Evolutionary conservation across 2,888 invertebrate genomes (phyloP).

Genomic region (Pseudococcus viburni): DNA sequence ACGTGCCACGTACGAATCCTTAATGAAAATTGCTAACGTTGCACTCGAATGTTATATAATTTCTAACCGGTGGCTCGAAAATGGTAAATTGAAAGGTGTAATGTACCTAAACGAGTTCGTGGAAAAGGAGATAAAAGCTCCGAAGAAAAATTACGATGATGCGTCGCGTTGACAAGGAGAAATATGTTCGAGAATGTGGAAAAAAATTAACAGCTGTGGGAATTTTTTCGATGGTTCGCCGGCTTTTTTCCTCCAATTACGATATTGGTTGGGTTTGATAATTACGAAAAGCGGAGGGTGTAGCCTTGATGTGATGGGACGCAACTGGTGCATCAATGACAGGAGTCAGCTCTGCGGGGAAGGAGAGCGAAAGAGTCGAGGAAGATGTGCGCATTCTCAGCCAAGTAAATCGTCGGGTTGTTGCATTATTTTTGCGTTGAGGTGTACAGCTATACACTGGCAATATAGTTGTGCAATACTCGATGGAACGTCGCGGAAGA

Average conservation of each 20-base stretch:
- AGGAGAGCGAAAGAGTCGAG: background rate
- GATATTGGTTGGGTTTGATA: too few species aligned
- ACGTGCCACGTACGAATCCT: background rate
- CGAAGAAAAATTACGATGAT: too few species aligned
- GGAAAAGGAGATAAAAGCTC: too few species aligned
- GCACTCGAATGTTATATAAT: background rate
- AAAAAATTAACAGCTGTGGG: background rate
- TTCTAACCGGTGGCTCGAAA: background rate
- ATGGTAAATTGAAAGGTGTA: background rate
- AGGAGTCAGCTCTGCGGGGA: background rate
- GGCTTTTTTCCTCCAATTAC: too few species aligned
- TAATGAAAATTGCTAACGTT: background rate
- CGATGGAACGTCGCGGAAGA: background rate
- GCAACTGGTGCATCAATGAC: constrained; percentile 5
- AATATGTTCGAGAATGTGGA: too few species aligned
- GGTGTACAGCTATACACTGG: background rate
- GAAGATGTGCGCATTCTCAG: background rate
- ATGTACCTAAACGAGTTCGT: too few species aligned
- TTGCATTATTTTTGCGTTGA: constrained; percentile 14
- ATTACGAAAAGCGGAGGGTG: too few species aligned
- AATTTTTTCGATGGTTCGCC: too few species aligned
- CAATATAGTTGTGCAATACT: too few species aligned
- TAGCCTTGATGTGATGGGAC: background rate
- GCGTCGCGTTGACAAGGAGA: too few species aligned
- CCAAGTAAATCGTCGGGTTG: background rate